Percentiles rank a stretch among this genome's conserved stretches.
phyloP scores from a whole-genome alignment of 2,113 vertebrate species.

The Thamnophis sirtalis region DNA sequence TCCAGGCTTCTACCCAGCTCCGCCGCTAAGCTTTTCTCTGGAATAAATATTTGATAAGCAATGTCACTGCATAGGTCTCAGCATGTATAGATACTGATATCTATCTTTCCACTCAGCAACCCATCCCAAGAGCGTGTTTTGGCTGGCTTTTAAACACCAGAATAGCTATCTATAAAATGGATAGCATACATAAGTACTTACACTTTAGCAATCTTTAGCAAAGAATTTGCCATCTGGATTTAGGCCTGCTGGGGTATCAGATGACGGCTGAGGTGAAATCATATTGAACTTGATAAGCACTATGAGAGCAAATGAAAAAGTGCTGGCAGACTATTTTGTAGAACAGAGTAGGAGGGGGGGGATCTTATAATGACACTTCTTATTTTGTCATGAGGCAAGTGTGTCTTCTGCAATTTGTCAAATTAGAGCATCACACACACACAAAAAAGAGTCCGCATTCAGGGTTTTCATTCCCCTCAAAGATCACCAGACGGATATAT shows the following conservation, averaged over 20 bases:
- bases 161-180: neutral
- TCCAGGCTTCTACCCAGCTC: neutral
- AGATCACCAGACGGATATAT: too few species aligned
- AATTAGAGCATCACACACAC: neutral
- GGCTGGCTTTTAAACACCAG: constrained; percentile 2
- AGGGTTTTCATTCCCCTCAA: neutral
- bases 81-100: neutral
- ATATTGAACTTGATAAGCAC: neutral
- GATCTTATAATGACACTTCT: neutral
- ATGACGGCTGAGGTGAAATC: neutral
- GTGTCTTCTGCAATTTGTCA: neutral
- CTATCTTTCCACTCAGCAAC: neutral
- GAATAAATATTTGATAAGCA: neutral
- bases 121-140: neutral
- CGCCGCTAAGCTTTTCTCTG: neutral
- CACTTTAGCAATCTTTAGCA: neutral
- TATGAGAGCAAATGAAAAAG: neutral
- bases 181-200: neutral
- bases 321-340: neutral
- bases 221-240: neutral
- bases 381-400: neutral
- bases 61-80: neutral
- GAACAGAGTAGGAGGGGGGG: neutral
- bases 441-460: neutral
- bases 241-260: neutral